Base-by-base conservation (phyloP, 2,797 vertebrate genomes). In the Lepilemur ruficaudatus region DNA sequence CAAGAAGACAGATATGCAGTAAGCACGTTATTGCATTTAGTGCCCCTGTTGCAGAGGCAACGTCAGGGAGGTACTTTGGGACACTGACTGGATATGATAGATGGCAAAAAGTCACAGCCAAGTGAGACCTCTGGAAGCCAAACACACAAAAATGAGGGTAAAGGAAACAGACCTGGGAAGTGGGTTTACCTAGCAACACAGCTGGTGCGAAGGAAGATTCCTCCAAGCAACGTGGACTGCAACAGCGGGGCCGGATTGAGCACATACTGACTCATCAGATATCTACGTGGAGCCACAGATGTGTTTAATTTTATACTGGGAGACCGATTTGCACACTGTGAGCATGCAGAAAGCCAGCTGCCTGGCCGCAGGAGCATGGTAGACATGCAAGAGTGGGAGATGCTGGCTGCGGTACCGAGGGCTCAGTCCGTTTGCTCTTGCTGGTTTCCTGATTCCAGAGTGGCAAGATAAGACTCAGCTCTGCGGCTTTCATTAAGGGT, bases 231-330 rank as follows among this genome's bases (percentile, higher is more conserved):
- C 0, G 30, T 32, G 93, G 82, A 91, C 61, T 38, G 55, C 61
- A 79, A 89, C 72, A 72, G 55, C 18, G 2, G 2, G 70, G 76
- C 82, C 61, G 30, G n/a, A 65, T 63, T 61, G 41, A 91, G 91
- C 50, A 41, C 48, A 17, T 63, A 55, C 91, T 97, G 96, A 97
- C 87, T 95, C 96, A 95, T 86, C 70, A 41, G 46, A 72, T 95
- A 78, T 96, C 95, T 75, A 88, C 41, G 0, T 17, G 57, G 89
- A 97, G 79, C 43, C 93, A 97, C 96, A 95, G 96, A 95, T 96
- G 94, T 93, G 95, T 96, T 96, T 95, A 95, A 97, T 96, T 95
- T 91, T 80, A 78, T 92, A 72, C 59, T 89, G 1, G 0, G 75
- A 95, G 96, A n/a, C 79, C 0, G 0, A 96, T 67, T 32, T 48